Conservation (phyloP, 2,113 vertebrate species). For the Scophthalmus maximus region DNA sequence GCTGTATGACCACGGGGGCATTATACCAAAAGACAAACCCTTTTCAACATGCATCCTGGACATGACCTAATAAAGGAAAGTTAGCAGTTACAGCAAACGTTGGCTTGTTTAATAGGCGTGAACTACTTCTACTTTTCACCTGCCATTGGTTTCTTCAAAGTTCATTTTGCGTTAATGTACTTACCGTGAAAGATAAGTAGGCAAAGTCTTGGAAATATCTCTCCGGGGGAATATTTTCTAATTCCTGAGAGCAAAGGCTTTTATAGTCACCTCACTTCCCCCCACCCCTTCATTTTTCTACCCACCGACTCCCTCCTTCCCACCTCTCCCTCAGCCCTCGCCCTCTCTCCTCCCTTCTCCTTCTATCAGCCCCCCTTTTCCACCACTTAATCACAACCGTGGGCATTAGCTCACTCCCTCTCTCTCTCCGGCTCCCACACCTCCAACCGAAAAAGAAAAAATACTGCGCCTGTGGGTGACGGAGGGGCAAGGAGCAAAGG, state of each 20-base stretch:
- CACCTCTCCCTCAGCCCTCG: slow-evolving; percentile 27
- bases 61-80: not conserved
- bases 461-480: too few species aligned
- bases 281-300: slow-evolving; percentile 63
- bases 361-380: slow-evolving; percentile 69
- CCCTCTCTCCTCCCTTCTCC: slow-evolving; percentile 66
- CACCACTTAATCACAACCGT: slow-evolving; percentile 62
- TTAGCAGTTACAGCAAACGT: not conserved
- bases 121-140: slow-evolving; percentile 3
- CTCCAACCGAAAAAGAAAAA: slow-evolving; percentile 23
- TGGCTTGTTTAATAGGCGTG: too few species aligned
- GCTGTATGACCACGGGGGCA: too few species aligned
- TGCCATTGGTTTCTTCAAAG: not conserved
- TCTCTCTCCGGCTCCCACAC: slow-evolving; percentile 43
- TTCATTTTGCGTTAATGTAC: slow-evolving; percentile 29
- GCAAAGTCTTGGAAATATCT: slow-evolving; percentile 47
- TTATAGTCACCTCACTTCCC: slow-evolving; percentile 75
- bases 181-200: slow-evolving; percentile 59
- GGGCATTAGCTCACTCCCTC: slow-evolving; percentile 78
- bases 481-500: too few species aligned
- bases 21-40: not conserved
- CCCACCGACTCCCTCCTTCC: slow-evolving; percentile 46
- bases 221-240: slow-evolving; percentile 63
- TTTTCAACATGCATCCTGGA: not conserved
- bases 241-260: slow-evolving; percentile 64